These are phyloP conservation scores for Octomys mimax DNA, from an alignment of 2,797 vertebrate species.

Conservation along the genomic window DNA sequence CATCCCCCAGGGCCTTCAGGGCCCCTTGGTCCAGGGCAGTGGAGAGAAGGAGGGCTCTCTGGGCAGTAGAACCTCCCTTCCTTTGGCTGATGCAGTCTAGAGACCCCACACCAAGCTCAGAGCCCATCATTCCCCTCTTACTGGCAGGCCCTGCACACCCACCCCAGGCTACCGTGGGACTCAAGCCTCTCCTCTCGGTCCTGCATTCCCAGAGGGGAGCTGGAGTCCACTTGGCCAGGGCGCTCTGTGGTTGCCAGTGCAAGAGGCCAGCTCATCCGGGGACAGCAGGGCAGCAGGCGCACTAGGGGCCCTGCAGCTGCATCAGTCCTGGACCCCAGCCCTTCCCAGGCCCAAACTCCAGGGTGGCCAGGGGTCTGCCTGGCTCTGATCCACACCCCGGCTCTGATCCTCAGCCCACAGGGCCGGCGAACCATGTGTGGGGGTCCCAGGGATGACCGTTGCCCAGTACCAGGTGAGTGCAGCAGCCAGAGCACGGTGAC, in stretches of 20 bases:
- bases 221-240: neutral
- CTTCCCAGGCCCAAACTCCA: no score
- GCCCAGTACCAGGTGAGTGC: slow-evolving; percentile 56
- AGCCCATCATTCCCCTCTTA: neutral
- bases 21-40: neutral
- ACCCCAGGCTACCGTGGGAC: rapidly evolving
- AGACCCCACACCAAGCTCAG: neutral
- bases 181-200: rapidly evolving
- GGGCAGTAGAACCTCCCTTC: neutral
- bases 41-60: neutral
- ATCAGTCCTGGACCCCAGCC: rapidly evolving
- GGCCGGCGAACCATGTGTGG: neutral
- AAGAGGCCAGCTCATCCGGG: no score
- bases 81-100: neutral
- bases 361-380: neutral
- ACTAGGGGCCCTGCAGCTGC: neutral
- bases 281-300: rapidly evolving
- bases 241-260: neutral
- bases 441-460: slow-evolving; percentile 29
- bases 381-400: neutral
- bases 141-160: neutral
- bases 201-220: neutral
- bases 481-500: neutral
- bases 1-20: neutral
- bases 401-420: slow-evolving; percentile 49